These are phyloP conservation scores for Bilobella aurantiaca DNA, from an alignment of 1,140 invertebrate genomes.

Conservation along the genomic window DNA sequence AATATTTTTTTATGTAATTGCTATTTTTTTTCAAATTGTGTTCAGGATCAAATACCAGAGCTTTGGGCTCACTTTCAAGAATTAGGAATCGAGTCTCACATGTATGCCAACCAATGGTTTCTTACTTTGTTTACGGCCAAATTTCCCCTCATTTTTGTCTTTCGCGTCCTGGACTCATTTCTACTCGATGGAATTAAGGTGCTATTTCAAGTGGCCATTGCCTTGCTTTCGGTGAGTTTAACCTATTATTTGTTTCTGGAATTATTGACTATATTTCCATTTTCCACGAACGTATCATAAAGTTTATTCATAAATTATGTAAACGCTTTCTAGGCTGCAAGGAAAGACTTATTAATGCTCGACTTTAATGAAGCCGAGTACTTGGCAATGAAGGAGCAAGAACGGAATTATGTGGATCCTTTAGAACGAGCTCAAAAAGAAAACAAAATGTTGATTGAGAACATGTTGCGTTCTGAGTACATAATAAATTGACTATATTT, in stretches of 20 bases:
- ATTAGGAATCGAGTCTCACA: slow-evolving; percentile 90
- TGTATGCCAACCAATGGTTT: slow-evolving; percentile 99
- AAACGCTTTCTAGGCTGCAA: slow-evolving; percentile 60
- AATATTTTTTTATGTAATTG: no score
- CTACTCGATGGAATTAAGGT: slow-evolving; percentile 86
- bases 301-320: slow-evolving; percentile 26
- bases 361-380: slow-evolving; percentile 98
- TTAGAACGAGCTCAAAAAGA: slow-evolving; percentile 49
- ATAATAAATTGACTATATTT: no score
- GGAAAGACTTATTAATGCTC: slow-evolving; percentile 82
- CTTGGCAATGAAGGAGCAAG: slow-evolving; percentile 57
- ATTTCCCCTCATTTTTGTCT: slow-evolving; percentile 94
- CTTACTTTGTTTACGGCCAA: slow-evolving; percentile 95
- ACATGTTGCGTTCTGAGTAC: slow-evolving; percentile 47
- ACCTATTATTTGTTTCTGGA: slow-evolving; percentile 9
- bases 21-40: no score
- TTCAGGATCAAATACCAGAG: slow-evolving; percentile 82
- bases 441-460: slow-evolving; percentile 45
- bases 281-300: no score
- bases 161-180: slow-evolving; percentile 94
- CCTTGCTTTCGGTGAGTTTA: slow-evolving; percentile 66
- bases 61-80: slow-evolving; percentile 81
- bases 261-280: no score
- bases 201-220: slow-evolving; percentile 89
- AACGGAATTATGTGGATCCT: slow-evolving; percentile 49